Evolutionary conservation across 2,797 vertebrate genomes (phyloP), one percentile per base, ranked within the genome.

Genomic region (Enteromius paludinosus): DNA sequence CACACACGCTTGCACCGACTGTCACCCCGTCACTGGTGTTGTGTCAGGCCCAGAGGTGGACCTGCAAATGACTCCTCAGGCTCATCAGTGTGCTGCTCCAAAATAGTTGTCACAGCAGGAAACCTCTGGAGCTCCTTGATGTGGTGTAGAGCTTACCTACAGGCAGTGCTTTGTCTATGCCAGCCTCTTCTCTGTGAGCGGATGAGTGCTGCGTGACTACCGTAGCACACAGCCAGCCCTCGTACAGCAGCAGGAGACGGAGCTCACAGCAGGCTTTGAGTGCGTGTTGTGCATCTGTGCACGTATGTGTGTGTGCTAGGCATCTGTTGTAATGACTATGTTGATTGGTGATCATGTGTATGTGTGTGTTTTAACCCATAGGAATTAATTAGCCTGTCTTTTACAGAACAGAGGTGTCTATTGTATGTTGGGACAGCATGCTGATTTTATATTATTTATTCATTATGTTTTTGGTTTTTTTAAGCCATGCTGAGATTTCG

Each of bases 351-450:
- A 72, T 62, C 20, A 9, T 62, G 70, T 45, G 78, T 78, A 75
- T 84, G 78, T 77, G 79, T 23, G 35, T 84, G 75, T 82, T 85
- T 86, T 81, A 83, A 87, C 87, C 87, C 88, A 87, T 59, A 84
- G 85, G 87, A 89, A 86, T 86, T 86, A 87, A 89, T 89, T 88
- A 90, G 86, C 43, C 76, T 77, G 70, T 30, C 71, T 86, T 84
- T 83, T 85, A 85, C 80, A 68, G 86, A 83, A 86, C 54, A 71
- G 64, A 80, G 70, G 78, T 81, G 83, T 54, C 64, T 83, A 71
- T 76, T 86, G 83, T 77, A 76, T 59, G 88, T 69, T 62, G 83
- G 71, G 83, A 72, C 70, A 71, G n/a, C 82, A 81, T 81, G 79
- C 84, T 80, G 71, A 15, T 59, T 76, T 69, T 66, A 11, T 66